Conservation (phyloP, 2,113 vertebrate species). For the Megaceryle torquata region DNA sequence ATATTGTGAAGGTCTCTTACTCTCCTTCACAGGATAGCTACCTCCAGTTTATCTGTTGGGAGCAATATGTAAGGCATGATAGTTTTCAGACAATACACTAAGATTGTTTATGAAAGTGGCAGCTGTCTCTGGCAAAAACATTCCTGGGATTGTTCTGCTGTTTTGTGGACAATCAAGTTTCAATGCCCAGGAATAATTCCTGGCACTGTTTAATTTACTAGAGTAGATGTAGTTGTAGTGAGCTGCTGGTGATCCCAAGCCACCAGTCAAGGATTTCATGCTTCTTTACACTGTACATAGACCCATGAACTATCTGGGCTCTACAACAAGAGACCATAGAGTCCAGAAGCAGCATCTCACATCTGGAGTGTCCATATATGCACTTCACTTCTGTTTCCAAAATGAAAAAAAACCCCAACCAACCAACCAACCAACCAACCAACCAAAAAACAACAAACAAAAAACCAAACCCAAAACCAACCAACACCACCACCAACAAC, state of each 20-base stretch:
- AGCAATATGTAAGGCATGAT: not conserved
- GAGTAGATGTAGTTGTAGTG: not conserved
- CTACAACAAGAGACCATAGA: not conserved
- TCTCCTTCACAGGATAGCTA: not conserved
- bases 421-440: not conserved
- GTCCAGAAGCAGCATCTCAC: not conserved
- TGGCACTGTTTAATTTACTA: not conserved
- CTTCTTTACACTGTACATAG: not conserved
- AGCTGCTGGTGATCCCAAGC: not conserved
- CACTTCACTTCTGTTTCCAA: not conserved
- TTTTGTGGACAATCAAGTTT: not conserved
- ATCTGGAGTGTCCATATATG: not conserved
- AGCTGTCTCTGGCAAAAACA: not conserved
- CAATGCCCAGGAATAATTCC: not conserved
- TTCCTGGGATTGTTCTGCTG: not conserved
- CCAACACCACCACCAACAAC: no score
- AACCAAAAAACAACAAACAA: not conserved
- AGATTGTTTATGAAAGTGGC: not conserved
- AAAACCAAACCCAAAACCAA: not conserved
- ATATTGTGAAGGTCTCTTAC: not conserved
- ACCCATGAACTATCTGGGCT: not conserved
- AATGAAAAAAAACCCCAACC: not conserved
- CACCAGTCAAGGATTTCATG: not conserved
- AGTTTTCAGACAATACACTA: not conserved
- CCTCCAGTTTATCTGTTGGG: not conserved